Conservation (phyloP, 2,888 invertebrate species). For the Cynaeus angustus region DNA sequence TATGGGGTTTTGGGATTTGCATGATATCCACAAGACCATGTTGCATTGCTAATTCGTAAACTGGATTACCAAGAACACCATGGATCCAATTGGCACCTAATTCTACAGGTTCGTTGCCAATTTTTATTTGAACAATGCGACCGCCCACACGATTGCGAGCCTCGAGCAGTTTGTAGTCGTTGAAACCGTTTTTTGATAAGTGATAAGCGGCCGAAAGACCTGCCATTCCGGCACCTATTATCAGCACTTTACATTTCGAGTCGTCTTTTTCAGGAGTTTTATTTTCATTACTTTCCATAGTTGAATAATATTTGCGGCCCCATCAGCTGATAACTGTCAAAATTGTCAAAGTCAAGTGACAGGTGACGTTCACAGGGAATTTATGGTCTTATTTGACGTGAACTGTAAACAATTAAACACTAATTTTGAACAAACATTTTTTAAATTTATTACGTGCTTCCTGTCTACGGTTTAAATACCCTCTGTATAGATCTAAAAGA, state of each 20-base stretch:
- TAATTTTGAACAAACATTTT: too few relatives aligned
- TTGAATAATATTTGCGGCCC: conserved; percentile 57
- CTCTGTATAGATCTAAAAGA: too few relatives aligned
- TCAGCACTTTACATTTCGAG: conserved; percentile 79
- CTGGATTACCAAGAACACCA: conserved; percentile 89
- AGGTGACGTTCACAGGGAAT: too few relatives aligned
- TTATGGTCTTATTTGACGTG: too few relatives aligned
- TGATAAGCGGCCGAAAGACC: conserved; percentile 90
- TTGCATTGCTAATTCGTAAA: conserved; percentile 89
- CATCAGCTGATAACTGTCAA: conserved; percentile 56
- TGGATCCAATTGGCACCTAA: conserved; percentile 96
- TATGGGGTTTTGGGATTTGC: conserved; percentile 89
- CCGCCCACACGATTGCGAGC: conserved; percentile 88
- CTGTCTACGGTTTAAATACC: too few relatives aligned
- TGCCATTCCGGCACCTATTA: conserved; percentile 90
- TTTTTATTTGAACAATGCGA: conserved; percentile 83
- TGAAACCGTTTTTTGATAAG: conserved; percentile 84
- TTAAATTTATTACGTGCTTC: too few relatives aligned
- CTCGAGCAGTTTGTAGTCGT: conserved; percentile 87
- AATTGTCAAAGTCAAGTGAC: conserved; percentile 12
- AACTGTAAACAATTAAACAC: too few relatives aligned
- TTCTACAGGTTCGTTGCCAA: conserved; percentile 82
- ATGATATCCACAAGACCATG: conserved; percentile 89
- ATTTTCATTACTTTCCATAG: conserved; percentile 53
- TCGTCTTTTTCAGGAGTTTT: conserved; percentile 52